Evolutionary conservation across 1,140 invertebrate species (phyloP), one percentile per base, ranked within the genome.

Genomic region (Aphelinus atriplicis): DNA sequence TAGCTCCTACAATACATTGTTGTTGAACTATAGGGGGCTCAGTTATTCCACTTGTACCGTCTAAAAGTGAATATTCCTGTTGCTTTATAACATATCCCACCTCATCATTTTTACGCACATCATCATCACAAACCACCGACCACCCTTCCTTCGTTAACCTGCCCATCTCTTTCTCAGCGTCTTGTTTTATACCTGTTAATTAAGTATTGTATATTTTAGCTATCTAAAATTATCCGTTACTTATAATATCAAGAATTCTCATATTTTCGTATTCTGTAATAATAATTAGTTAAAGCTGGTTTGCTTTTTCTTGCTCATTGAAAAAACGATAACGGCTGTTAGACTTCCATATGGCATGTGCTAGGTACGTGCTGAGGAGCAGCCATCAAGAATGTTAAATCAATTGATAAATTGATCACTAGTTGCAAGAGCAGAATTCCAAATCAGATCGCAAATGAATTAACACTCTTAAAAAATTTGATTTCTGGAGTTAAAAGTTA

Each of bases 181-280:
- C 86, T 85, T 86, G 86, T 83, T 87, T 87, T 85, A 88, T 77
- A 88, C 87, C 87, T 88, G 87, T 88, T 87, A 88, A 88, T 88
- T 86, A 88, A 88, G 81, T 88, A 87, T 86, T 83, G 82, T 77
- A 86, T 72, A 87, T 84, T 88, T 88, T 88, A 88, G 85, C 80
- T 81, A 84, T 87, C 82, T 82, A 85, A 85, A 86, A 84, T 86
- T 80, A 80, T 80, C 71, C 73, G 80, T 82, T 42, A 55, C 42
- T 51, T 58, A 62, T 45, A 68, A 26, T 81, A 72, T 82, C 77
- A 56, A 76, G 81, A 83, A 83, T 81, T 78, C 75, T 82, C 80
- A 81, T 77, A 82, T 81, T 82, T 75, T 84, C 80, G 80, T 81
- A 83, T 80, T 79, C 77, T 74, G 70, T 76, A 82, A 81, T 84